A percentile compares a stretch with the other conserved stretches of the same genome.
phyloP scores from a whole-genome alignment of 2,113 vertebrate species.

The Dicentrarchus labrax region DNA sequence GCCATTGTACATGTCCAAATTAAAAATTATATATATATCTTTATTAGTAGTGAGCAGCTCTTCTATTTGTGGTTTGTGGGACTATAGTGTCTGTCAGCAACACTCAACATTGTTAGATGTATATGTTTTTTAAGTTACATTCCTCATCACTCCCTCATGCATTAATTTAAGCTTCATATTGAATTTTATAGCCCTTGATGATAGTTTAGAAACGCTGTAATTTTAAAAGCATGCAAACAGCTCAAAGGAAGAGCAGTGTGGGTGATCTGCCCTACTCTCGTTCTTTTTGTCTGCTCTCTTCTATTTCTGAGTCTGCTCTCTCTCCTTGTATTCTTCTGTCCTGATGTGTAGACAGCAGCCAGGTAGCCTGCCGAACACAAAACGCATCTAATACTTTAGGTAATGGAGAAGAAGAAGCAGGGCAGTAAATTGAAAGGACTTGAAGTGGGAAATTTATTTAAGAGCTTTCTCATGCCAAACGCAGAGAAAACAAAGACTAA shows the following conservation, averaged over 20 bases:
- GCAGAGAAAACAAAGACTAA: not conserved
- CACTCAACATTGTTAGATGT: not conserved
- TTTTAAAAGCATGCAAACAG: constrained; percentile 73
- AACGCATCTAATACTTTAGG: not conserved
- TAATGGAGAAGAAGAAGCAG: not conserved
- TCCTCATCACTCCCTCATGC: constrained; percentile 32
- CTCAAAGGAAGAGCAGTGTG: constrained; percentile 10
- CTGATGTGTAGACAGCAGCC: not conserved
- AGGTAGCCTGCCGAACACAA: not conserved
- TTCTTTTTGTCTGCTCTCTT: constrained; percentile 4
- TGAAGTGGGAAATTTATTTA: not conserved
- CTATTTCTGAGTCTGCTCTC: not conserved
- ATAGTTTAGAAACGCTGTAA: constrained; percentile 73
- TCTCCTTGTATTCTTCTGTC: not conserved
- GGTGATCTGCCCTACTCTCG: not conserved
- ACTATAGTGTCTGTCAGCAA: too few relatives aligned
- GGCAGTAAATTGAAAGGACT: not conserved
- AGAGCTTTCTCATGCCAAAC: not conserved
- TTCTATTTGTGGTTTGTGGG: not conserved
- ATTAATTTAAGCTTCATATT: constrained; percentile 53
- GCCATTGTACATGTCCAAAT: not conserved
- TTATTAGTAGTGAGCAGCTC: not conserved
- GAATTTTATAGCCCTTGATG: constrained; percentile 73
- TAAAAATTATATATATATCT: not conserved
- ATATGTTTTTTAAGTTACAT: too few relatives aligned